These are phyloP conservation scores for Papilio polytes DNA, from an alignment of 1,140 invertebrate species.

Conservation along the genomic window DNA sequence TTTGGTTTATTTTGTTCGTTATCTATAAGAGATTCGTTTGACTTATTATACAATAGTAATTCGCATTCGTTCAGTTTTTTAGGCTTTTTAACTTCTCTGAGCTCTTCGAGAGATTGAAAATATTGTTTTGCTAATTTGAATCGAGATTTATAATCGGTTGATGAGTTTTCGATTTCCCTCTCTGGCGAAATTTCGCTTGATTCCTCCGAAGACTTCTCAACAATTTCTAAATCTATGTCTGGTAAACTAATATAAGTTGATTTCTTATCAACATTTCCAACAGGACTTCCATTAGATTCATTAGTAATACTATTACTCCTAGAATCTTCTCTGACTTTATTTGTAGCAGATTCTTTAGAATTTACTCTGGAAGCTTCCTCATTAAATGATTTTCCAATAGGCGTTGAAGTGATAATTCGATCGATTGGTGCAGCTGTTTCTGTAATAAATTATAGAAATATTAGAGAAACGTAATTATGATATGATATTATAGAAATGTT, in stretches of 20 bases:
- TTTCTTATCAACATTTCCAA: constrained; percentile 55
- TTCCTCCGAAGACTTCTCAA: constrained; percentile 62
- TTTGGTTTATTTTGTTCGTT: constrained; percentile 49
- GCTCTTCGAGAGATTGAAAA: constrained; percentile 79
- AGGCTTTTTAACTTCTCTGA: constrained; percentile 63
- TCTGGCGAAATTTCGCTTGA: constrained; percentile 55
- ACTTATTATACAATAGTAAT: constrained; percentile 59
- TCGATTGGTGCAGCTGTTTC: constrained; percentile 48
- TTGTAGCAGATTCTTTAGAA: constrained; percentile 22
- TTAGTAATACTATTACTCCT: neutral
- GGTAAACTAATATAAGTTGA: constrained; percentile 68
- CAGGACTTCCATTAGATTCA: constrained; percentile 36
- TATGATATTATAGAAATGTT: neutral
- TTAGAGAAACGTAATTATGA: constrained; percentile 9
- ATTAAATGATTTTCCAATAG: neutral
- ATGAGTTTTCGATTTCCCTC: constrained; percentile 51
- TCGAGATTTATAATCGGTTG: constrained; percentile 76
- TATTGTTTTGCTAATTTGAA: constrained; percentile 79
- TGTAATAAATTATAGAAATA: constrained; percentile 41
- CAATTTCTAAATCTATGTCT: constrained; percentile 76
- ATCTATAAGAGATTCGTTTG: constrained; percentile 68
- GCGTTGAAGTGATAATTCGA: constrained; percentile 1
- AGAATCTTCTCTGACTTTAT: neutral
- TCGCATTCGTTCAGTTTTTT: constrained; percentile 73
- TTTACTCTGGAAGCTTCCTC: neutral